Percentiles rank a stretch among this genome's conserved stretches.
These are phyloP conservation scores for Grus americana DNA, from an alignment of 2,113 vertebrate genomes.

Conservation along the genomic window DNA sequence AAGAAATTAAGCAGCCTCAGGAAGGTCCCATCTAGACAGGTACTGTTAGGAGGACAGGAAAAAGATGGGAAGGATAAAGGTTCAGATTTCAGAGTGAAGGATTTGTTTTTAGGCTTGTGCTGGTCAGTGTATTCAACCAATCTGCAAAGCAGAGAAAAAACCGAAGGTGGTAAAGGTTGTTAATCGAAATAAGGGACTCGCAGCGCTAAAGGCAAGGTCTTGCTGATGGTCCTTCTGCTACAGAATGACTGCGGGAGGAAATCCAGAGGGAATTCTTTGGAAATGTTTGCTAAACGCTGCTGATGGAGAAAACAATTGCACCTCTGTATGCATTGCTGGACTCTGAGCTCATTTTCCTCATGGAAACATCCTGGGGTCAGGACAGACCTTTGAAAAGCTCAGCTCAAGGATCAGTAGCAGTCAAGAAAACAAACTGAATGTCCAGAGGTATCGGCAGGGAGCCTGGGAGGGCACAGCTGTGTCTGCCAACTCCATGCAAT, in stretches of 20 bases:
- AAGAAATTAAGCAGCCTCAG: background rate
- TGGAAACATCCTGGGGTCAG: background rate
- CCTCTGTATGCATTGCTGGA: background rate
- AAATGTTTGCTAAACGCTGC: background rate
- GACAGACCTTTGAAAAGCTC: background rate
- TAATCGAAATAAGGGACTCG: background rate
- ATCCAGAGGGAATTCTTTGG: background rate
- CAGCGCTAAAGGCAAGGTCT: background rate
- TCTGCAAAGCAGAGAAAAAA: background rate
- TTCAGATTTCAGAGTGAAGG: background rate
- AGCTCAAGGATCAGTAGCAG: background rate
- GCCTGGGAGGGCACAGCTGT: background rate
- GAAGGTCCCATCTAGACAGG: background rate
- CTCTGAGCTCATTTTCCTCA: background rate
- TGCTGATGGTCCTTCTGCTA: background rate
- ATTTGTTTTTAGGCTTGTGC: background rate
- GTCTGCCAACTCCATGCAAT: background rate
- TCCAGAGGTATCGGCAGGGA: background rate
- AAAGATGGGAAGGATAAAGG: background rate
- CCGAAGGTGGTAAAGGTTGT: background rate
- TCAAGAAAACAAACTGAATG: background rate
- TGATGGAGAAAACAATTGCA: background rate
- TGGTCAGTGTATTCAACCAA: background rate
- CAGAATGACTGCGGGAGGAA: background rate
- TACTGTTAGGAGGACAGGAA: background rate